phyloP scores from a whole-genome alignment of 2,888 invertebrate species.

The Chloroclysta siterata region DNA sequence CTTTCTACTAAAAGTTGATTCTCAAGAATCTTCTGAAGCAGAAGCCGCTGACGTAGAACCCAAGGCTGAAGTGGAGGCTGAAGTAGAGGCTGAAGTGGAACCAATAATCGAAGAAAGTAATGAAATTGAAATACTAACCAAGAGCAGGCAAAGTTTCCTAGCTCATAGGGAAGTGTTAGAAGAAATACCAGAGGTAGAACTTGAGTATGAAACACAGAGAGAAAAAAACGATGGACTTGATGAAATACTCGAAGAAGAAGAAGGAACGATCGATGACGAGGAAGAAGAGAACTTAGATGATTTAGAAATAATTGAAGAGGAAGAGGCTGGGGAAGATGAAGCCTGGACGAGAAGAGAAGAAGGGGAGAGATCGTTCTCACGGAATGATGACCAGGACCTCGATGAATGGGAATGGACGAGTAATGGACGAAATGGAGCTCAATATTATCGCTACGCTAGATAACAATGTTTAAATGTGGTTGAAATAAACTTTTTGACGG shows the following conservation, averaged over 20 bases:
- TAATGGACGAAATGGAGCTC: conserved; percentile 65
- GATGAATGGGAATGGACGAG: conserved; percentile 82
- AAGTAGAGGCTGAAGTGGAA: conserved; percentile 25
- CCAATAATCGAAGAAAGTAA: conserved; percentile 50
- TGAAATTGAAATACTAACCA: conserved; percentile 51
- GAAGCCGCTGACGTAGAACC: conserved; percentile 40
- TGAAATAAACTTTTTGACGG: conserved; percentile 49
- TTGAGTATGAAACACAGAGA: conserved; percentile 74
- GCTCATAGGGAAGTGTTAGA: conserved; percentile 77
- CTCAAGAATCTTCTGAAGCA: conserved; percentile 38
- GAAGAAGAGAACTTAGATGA: conserved; percentile 62
- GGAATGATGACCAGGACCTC: conserved; percentile 67
- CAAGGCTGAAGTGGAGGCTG: conserved; percentile 33
- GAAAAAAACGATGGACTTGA: conserved; percentile 67
- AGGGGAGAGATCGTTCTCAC: conserved; percentile 54
- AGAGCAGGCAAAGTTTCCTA: conserved; percentile 61
- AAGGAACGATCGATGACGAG: conserved; percentile 60
- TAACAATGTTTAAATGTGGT: conserved; percentile 57
- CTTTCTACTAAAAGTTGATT: conserved; percentile 48
- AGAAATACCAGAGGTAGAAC: conserved; percentile 77
- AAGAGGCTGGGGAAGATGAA: conserved; percentile 71
- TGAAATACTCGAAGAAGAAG: conserved; percentile 78
- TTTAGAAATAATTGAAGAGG: conserved; percentile 72
- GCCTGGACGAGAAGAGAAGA: conserved; percentile 66
- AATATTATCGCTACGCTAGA: conserved; percentile 72